Evolutionary conservation across 1,140 invertebrate species (phyloP), one percentile per base, ranked within the genome.

Genomic region (Hypsibius dujardini): DNA sequence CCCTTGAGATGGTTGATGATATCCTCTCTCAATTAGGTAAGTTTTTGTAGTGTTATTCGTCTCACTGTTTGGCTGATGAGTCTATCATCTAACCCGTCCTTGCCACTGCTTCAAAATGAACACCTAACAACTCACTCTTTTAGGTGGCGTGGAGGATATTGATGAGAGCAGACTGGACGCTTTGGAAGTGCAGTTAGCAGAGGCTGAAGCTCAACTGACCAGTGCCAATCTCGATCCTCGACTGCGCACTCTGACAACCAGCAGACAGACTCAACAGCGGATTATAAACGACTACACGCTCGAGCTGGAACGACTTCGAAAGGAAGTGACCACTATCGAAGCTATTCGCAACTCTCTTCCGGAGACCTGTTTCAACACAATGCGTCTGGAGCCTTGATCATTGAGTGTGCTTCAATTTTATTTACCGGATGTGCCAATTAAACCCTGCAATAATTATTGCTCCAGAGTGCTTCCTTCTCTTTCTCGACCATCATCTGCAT

Each of bases 291-390:
- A 87, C 76, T 93, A 93, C 75, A 85, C 87, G 77, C 84, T 86
- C 3, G 89, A 95, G 77, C 83, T 93, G 45, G 82, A 81, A 15
- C 81, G 85, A 73, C 81, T 95, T 3, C 79, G 83, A 71, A 80
- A 79, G 2, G 91, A 95, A 77, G 92, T 95, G 1, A 83, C 86
- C 1, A 96, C 94, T 79, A 87, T 95, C 60, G 85, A 87, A 75
- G 85, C 87, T 46, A 95, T 97, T 73, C 83, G 85, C 28, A 84
- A 87, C 72, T 84, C 89, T 47, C 81, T 96, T 70, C 92, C 92
- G 0, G 81, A 83, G 0, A 84, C 84, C n/a, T 97, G 93, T 79
- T 92, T 86, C 79, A 89, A 89, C 75, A 76, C 78, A 72, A 74
- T 79, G 46, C 77, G 78, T 70, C 74, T 84, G 2, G 83, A 84